phyloP scores from a whole-genome alignment of 2,888 invertebrate species.

The Volucella bombylans region DNA sequence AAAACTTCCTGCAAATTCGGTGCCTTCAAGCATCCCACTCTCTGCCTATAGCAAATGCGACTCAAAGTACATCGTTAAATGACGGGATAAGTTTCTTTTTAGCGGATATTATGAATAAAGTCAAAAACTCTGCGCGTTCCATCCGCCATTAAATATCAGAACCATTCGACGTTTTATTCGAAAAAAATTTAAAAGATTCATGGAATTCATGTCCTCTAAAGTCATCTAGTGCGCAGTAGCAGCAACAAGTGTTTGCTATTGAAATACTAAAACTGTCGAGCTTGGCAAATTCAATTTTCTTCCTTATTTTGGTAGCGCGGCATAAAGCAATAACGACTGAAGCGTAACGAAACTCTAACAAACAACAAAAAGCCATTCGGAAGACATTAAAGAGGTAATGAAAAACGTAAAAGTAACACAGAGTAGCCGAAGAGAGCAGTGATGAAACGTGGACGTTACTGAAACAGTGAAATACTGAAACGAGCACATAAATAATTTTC shows the following conservation, averaged over 20 bases:
- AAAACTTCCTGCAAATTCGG: constrained; percentile 9
- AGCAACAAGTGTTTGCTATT: constrained; percentile 51
- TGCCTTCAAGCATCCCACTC: not conserved
- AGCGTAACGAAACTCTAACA: constrained; percentile 52
- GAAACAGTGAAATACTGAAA: constrained; percentile 19
- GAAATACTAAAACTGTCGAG: constrained; percentile 1
- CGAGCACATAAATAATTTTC: constrained; percentile 61
- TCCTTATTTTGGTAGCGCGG: not conserved
- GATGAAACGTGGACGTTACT: too few species aligned
- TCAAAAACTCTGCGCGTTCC: constrained; percentile 13
- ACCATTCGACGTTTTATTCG: constrained; percentile 26
- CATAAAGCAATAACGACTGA: constrained; percentile 11
- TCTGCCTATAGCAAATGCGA: constrained; percentile 15
- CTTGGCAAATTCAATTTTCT: constrained; percentile 23
- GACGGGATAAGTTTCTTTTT: constrained; percentile 43
- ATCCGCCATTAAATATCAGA: constrained; percentile 10
- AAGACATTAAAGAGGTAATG: constrained; percentile 69
- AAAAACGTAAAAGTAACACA: constrained; percentile 56
- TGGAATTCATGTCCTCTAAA: not conserved
- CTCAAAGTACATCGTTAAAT: constrained; percentile 43
- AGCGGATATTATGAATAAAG: constrained; percentile 22
- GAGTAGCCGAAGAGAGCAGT: not conserved
- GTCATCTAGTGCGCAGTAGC: constrained; percentile 14
- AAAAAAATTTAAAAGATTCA: not conserved
- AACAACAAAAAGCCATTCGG: constrained; percentile 55